Evolutionary conservation across 1,140 invertebrate species (phyloP).

Genomic region (Whitmania pigra): DNA sequence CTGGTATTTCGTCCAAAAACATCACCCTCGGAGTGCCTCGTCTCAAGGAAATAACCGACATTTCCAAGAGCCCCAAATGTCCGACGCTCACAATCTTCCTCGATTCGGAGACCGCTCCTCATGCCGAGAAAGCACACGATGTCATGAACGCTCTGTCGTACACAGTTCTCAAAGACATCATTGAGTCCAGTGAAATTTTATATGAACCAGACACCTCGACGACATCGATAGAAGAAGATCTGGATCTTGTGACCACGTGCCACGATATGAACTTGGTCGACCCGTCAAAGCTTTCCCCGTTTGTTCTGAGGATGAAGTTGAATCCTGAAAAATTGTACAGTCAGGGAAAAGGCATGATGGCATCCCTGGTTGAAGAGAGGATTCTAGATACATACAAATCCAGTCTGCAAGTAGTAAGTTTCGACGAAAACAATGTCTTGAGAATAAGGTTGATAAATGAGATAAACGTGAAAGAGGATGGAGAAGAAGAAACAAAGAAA

Average conservation of each 20-base stretch:
- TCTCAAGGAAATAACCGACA: constrained; percentile 91
- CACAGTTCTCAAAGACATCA: constrained; percentile 89
- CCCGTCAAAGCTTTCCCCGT: constrained; percentile 86
- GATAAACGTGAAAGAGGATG: neutral
- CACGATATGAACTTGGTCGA: constrained; percentile 99
- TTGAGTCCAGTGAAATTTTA: constrained; percentile 96
- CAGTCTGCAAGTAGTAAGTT: constrained; percentile 95
- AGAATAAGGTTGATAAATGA: too few species aligned
- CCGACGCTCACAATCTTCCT: constrained; percentile 96
- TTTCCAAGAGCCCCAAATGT: constrained; percentile 96
- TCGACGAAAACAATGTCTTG: neutral
- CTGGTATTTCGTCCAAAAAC: constrained; percentile 99
- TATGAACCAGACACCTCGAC: constrained; percentile 98
- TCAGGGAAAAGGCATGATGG: constrained; percentile 90
- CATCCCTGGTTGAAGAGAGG: constrained; percentile 37
- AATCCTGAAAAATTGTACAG: constrained; percentile 51
- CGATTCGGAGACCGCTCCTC: constrained; percentile 74
- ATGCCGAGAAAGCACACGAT: constrained; percentile 92
- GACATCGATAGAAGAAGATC: constrained; percentile 95
- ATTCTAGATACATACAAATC: constrained; percentile 99
- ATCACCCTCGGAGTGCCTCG: constrained; percentile 97
- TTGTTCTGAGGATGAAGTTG: constrained; percentile 93
- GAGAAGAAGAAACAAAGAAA: neutral
- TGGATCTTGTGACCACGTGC: constrained; percentile 98
- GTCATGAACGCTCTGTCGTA: constrained; percentile 93